Percentiles rank a stretch among this genome's conserved stretches.
These are phyloP conservation scores for Riparia riparia DNA, from an alignment of 2,113 vertebrate genomes.

Conservation along the genomic window DNA sequence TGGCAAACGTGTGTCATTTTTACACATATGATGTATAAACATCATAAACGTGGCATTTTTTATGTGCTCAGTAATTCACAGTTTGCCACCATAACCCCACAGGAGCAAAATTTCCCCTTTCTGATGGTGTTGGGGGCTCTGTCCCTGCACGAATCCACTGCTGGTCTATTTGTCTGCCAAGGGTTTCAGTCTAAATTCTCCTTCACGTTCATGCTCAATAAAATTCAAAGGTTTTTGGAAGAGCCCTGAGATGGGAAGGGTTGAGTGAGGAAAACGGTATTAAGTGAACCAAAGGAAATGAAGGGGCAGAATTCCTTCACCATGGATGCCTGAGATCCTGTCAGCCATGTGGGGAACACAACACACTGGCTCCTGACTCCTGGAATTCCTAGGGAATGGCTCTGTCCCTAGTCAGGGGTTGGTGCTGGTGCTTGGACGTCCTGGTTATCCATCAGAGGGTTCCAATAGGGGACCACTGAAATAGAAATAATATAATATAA, in stretches of 20 bases:
- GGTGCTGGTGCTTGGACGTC: background rate
- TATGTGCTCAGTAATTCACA: fast-evolving
- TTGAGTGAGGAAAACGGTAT: background rate
- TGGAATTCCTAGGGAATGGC: background rate
- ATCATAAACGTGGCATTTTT: background rate
- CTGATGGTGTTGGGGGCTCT: background rate
- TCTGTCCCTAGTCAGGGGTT: background rate
- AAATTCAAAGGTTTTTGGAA: background rate
- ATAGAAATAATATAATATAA: background rate
- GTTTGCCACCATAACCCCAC: background rate
- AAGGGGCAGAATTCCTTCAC: background rate
- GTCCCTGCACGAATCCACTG: background rate
- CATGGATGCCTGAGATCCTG: background rate
- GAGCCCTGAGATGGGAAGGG: background rate
- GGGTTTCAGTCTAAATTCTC: background rate
- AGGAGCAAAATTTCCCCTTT: background rate
- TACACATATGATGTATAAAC: background rate
- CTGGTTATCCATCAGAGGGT: background rate
- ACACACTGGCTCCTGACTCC: background rate
- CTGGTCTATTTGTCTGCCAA: background rate
- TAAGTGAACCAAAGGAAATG: background rate
- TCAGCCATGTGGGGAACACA: background rate
- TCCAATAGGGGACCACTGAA: background rate
- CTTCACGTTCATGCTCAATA: background rate
- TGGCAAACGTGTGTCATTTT: background rate